phyloP scores from a whole-genome alignment of 1,140 invertebrate species.

The Stegodyphus mimosarum region DNA sequence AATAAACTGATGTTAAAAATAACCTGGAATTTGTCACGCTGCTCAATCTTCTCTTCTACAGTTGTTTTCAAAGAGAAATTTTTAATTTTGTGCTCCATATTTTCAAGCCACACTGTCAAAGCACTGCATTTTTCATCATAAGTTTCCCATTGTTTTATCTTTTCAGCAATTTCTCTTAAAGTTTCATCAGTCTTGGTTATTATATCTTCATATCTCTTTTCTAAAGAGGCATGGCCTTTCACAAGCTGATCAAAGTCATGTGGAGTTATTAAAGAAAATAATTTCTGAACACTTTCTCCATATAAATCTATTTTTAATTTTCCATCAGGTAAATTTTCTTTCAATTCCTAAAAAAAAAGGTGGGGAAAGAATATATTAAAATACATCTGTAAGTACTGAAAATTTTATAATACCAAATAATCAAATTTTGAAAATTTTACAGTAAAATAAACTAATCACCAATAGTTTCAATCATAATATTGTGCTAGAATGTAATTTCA shows the following conservation, averaged over 20 bases:
- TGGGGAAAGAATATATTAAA: too few relatives aligned
- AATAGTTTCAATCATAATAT: too few relatives aligned
- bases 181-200: conserved; percentile 75
- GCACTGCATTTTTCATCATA: conserved; percentile 88
- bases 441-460: too few relatives aligned
- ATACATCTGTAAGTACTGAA: too few relatives aligned
- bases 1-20: conserved; percentile 48
- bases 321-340: conserved; percentile 71
- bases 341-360: conserved; percentile 74
- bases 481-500: too few relatives aligned
- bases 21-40: conserved; percentile 90
- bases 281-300: conserved; percentile 18
- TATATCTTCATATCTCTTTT: conserved; percentile 36
- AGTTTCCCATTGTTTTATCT: conserved; percentile 88
- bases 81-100: conserved; percentile 87
- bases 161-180: conserved; percentile 81
- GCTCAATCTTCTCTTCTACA: conserved; percentile 90
- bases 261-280: conserved; percentile 24
- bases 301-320: not conserved
- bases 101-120: conserved; percentile 83
- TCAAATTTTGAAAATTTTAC: too few relatives aligned
- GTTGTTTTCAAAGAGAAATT: conserved; percentile 86
- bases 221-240: conserved; percentile 30
- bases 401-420: too few relatives aligned
- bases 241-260: conserved; percentile 33